Percentiles rank a stretch among this genome's conserved stretches.
Evolutionary conservation across 2,888 invertebrate genomes (phyloP).

Genomic region (Hydroisotoma schaefferi): DNA sequence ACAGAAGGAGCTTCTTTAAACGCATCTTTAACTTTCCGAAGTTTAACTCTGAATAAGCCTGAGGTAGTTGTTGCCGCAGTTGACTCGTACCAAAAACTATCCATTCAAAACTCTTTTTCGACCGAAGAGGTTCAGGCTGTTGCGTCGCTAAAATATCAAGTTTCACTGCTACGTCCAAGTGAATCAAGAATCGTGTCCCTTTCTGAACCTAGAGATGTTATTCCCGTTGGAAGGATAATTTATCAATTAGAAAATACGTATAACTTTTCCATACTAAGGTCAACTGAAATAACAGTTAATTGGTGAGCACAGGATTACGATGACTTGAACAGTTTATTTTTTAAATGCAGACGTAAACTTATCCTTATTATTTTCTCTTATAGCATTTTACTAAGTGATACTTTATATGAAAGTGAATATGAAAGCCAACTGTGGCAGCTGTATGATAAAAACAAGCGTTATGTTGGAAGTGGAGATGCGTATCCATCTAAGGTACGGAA

Average conservation of each 20-base stretch:
- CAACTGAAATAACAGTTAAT: conserved; percentile 76
- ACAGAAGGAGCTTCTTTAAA: conserved; percentile 67
- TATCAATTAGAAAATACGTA: conserved; percentile 87
- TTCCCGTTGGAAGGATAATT: conserved; percentile 83
- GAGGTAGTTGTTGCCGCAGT: conserved; percentile 69
- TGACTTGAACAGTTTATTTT: too few relatives aligned
- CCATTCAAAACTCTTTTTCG: conserved; percentile 64
- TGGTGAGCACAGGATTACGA: conserved; percentile 50
- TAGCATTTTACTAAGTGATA: conserved; percentile 72
- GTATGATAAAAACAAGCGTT: conserved; percentile 84
- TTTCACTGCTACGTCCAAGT: conserved; percentile 70
- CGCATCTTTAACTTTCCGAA: conserved; percentile 77
- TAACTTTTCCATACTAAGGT: conserved; percentile 74
- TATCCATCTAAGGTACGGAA: conserved; percentile 68
- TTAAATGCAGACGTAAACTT: too few relatives aligned
- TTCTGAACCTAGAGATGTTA: conserved; percentile 69
- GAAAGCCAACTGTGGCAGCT: conserved; percentile 97
- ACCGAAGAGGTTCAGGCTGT: conserved; percentile 75
- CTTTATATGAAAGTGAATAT: conserved; percentile 91
- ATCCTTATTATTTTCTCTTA: background rate
- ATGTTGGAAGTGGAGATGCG: conserved; percentile 61
- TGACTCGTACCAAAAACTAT: conserved; percentile 69
- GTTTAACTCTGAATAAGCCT: conserved; percentile 63
- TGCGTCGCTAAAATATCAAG: conserved; percentile 69
- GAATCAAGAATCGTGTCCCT: conserved; percentile 78